phyloP scores from a whole-genome alignment of 2,888 invertebrate genomes.

The Muscina levida region DNA sequence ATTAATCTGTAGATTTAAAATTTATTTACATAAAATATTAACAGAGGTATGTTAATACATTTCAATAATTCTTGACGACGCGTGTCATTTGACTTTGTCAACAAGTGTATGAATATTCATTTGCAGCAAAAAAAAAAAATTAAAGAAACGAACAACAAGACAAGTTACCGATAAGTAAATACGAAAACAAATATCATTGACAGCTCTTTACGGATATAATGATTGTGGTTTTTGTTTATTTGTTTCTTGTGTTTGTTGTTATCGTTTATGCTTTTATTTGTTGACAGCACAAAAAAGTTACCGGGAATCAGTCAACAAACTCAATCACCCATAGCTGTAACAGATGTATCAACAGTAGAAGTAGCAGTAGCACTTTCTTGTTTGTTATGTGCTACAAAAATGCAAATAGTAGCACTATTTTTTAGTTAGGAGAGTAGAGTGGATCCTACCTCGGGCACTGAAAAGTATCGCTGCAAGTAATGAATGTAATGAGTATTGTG shows the following conservation, averaged over 20 bases:
- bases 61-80: conserved; percentile 53
- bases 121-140: conserved; percentile 30
- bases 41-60: conserved; percentile 50
- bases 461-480: too few species aligned
- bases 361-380: conserved; percentile 11
- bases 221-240: conserved; percentile 36
- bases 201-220: conserved; percentile 57
- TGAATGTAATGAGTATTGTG: too few species aligned
- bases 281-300: conserved; percentile 47
- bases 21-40: conserved; percentile 54
- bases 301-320: conserved; percentile 29
- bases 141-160: too few species aligned
- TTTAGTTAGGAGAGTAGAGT: too few species aligned
- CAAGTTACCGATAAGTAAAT: conserved; percentile 11
- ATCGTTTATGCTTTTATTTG: conserved; percentile 1
- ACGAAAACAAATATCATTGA: conserved; percentile 44
- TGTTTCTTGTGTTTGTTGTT: not conserved
- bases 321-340: not conserved
- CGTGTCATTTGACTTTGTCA: conserved; percentile 44
- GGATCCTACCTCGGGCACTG: too few species aligned
- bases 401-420: conserved; percentile 42
- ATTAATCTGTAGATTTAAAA: too few species aligned
- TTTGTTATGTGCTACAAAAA: conserved; percentile 1
- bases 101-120: conserved; percentile 27
- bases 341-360: conserved; percentile 21